phyloP scores from a whole-genome alignment of 2,113 vertebrate genomes.

The Gnathonemus longibarbis region DNA sequence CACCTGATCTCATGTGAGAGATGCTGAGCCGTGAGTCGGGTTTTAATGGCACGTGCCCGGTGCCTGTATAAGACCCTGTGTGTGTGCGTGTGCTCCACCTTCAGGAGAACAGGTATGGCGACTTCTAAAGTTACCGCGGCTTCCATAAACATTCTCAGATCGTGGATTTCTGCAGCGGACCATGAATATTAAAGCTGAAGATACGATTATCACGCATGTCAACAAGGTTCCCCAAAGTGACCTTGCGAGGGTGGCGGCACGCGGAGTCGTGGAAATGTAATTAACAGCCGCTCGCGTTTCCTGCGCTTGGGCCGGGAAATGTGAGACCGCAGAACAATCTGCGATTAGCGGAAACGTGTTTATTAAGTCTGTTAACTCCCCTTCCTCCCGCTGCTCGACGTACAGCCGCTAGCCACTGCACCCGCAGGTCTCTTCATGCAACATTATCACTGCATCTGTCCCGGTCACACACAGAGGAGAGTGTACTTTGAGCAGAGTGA shows the following conservation, averaged over 20 bases:
- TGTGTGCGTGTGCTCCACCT: background rate
- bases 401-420: background rate
- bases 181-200: conserved; percentile 46
- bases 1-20: background rate
- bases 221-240: conserved; percentile 47
- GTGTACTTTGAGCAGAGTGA: background rate
- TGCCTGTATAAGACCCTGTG: background rate
- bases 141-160: background rate
- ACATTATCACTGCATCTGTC: background rate
- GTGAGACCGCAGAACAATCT: conserved; percentile 50
- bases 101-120: background rate
- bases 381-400: conserved; percentile 7
- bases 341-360: conserved; percentile 41
- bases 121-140: background rate
- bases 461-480: background rate
- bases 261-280: conserved; percentile 37
- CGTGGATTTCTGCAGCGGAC: conserved; percentile 43
- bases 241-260: conserved; percentile 45
- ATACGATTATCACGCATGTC: conserved; percentile 55
- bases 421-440: background rate
- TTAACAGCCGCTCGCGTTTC: conserved; percentile 20
- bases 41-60: background rate
- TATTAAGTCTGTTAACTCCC: background rate
- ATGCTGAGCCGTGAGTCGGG: background rate
- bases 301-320: conserved; percentile 15